Evolutionary conservation across 2,113 vertebrate genomes (phyloP), one percentile per base, ranked within the genome.

Genomic region (Ornithorhynchus anatinus): DNA sequence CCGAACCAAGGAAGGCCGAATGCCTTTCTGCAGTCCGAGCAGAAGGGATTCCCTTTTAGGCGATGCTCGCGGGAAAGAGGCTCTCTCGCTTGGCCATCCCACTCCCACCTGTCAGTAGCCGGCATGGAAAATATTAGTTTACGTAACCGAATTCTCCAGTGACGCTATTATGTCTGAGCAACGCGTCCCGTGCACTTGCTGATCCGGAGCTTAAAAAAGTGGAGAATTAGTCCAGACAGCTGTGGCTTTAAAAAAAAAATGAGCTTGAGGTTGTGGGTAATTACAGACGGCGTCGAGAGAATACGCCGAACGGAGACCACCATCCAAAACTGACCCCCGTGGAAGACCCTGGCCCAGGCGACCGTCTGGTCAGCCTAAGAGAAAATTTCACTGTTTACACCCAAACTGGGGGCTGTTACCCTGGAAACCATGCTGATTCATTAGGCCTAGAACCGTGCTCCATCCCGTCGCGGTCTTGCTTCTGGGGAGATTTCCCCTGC

Each of bases 201-300:
- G 47, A 32, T 69, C 48, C 75, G 6, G 22, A 67, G 40, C 29
- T 31, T 37, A 8, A n/a, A 64, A 65, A 65, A 43, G 8, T 50
- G 54, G 43, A 69, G 59, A 82, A 69, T 81, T 39, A 84, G 62
- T 43, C 45, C 74, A 72, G 35, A 54, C 67, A 82, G 71, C 71
- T 61, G 60, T 53, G 5, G 23, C 37, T 71, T 63, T 62, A 54
- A 50, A 33, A 27, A 33, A 27, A 27, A 35, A 7, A 54, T 39
- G 40, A 35, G 59, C 33, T 33, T 47, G 11, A 31, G 54, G 27
- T 65, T 61, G 59, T 81, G 39, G 69, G 67, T 73, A 66, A 77
- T 51, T 67, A 37, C 69, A 63, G 50, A 39, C 62, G 65, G 50
- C 54, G 54, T 76, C 37, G 36, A 68, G 19, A 29, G 3, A 3